A percentile compares a stretch with the other conserved stretches of the same genome.
Evolutionary conservation across 2,797 vertebrate species (phyloP).

Genomic region (Apodemus agrarius): DNA sequence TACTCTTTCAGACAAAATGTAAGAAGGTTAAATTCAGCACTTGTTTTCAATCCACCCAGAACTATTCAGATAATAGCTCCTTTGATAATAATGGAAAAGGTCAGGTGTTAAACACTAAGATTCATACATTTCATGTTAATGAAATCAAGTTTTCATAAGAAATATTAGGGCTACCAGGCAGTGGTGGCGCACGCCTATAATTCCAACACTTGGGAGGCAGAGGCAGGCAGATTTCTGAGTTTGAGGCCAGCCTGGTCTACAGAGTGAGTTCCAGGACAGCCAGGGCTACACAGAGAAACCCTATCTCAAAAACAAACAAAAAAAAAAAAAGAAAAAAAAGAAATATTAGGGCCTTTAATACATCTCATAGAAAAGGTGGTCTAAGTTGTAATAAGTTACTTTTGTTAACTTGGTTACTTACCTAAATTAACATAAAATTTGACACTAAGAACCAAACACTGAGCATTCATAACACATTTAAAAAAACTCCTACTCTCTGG

Average conservation of each 20-base stretch:
- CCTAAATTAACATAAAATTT: slow-evolving; percentile 25
- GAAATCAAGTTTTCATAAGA: slow-evolving; percentile 33
- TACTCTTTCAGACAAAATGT: not conserved
- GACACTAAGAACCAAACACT: not conserved
- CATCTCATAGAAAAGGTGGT: not conserved
- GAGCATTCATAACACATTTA: not conserved
- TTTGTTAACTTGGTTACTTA: slow-evolving; percentile 44
- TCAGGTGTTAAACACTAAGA: not conserved
- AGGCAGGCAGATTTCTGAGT: no score
- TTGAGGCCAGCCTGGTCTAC: no score
- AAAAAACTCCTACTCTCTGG: not conserved
- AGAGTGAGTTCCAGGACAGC: no score
- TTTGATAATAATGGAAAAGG: slow-evolving; percentile 8
- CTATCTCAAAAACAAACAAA: no score
- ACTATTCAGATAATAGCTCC: slow-evolving; percentile 40
- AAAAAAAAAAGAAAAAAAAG: no score
- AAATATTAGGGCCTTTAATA: not conserved
- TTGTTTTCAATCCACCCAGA: slow-evolving; percentile 32
- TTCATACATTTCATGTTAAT: slow-evolving; percentile 33
- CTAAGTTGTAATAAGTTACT: not conserved
- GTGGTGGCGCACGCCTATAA: no score
- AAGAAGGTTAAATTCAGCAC: slow-evolving; percentile 7
- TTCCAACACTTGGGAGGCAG: no score
- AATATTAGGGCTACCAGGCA: not conserved
- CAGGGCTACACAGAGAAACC: no score